Base-by-base conservation (phyloP, 2,888 invertebrate species). In the Pseudeuparius sepicola region DNA sequence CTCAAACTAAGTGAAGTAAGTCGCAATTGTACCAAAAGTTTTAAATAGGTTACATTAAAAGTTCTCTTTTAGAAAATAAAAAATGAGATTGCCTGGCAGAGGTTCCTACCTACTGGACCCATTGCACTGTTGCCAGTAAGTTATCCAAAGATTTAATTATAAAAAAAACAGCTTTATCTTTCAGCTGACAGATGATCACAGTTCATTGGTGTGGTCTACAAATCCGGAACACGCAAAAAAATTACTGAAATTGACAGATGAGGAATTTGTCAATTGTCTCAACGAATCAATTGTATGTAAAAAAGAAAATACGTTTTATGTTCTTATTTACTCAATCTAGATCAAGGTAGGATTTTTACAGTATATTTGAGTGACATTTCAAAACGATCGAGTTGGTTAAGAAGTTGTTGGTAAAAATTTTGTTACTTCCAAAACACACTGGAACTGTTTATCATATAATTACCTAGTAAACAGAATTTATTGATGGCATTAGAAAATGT, bases 161-260 rank as follows among this genome's bases (percentile, higher is more conserved):
- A n/a, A n/a, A n/a, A n/a, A n/a, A n/a, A n/a, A n/a, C n/a, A n/a
- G n/a, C n/a, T n/a, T n/a, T n/a, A n/a, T 24, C 25, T 54, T 56
- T 24, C 52, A 79, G 73, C 59, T 94, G 13, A 78, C 75, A 44
- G 70, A 78, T 15, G 70, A 67, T 11, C 64, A 75, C 26, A 89
- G 90, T 53, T 94, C 93, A 0, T 66, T 98, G n/a, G 94, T 97
- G 2, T 98, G 97, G 98, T 81, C 84, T 11, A 86, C 87, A 1
- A 76, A 79, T 23, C 67, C 71, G 3, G 67, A 73, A 13, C 71
- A 87, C 50, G 89, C 90, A 0, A 79, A 84, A 52, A 60, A 73
- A 34, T 63, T 97, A 14, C 57, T 86, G 26, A 57, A 68, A 13
- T 58, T 90, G 45, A 58, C 79, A 0, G 74, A 81, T 2, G 80